These are phyloP conservation scores for Menidia menidia DNA, from an alignment of 2,797 vertebrate species.

Conservation along the genomic window DNA sequence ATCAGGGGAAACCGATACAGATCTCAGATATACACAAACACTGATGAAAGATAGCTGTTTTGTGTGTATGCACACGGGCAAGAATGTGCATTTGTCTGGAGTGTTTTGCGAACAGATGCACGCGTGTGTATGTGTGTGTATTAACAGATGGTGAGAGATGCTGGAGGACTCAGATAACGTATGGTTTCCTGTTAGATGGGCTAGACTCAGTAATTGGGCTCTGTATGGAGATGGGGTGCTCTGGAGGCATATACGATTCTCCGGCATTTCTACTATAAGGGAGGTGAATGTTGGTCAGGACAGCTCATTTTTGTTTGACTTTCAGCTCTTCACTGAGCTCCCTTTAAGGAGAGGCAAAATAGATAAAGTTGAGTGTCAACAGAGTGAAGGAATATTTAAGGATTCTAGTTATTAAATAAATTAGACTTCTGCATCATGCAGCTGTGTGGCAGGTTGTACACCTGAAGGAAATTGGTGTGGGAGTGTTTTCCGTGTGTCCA, in stretches of 20 bases:
- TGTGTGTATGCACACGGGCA: slow-evolving; percentile 24
- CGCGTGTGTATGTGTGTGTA: slow-evolving; percentile 24
- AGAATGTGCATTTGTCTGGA: slow-evolving; percentile 23
- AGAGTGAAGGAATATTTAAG: slow-evolving; percentile 10
- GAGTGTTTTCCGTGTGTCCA: slow-evolving; percentile 9
- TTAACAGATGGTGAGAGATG: slow-evolving; percentile 48
- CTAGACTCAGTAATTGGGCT: slow-evolving; percentile 51
- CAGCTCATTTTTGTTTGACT: slow-evolving; percentile 73
- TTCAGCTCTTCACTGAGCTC: slow-evolving; percentile 63
- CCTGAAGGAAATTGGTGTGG: not conserved
- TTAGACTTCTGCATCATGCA: slow-evolving; percentile 10
- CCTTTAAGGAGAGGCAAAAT: slow-evolving; percentile 66
- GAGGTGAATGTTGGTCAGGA: slow-evolving; percentile 73
- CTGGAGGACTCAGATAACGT: slow-evolving; percentile 63
- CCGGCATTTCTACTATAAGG: slow-evolving; percentile 58
- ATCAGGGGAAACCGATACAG: slow-evolving; percentile 75
- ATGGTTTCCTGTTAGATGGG: slow-evolving; percentile 70
- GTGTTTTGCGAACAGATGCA: slow-evolving; percentile 55
- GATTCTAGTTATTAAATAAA: slow-evolving; percentile 45
- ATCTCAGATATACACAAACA: slow-evolving; percentile 79
- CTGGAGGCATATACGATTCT: slow-evolving; percentile 30
- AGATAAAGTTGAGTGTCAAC: slow-evolving; percentile 42
- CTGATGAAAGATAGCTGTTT: slow-evolving; percentile 73
- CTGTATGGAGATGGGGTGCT: slow-evolving; percentile 42
- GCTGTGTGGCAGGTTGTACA: slow-evolving; percentile 25